phyloP scores from a whole-genome alignment of 2,113 vertebrate species.

The Holacanthus passer region DNA sequence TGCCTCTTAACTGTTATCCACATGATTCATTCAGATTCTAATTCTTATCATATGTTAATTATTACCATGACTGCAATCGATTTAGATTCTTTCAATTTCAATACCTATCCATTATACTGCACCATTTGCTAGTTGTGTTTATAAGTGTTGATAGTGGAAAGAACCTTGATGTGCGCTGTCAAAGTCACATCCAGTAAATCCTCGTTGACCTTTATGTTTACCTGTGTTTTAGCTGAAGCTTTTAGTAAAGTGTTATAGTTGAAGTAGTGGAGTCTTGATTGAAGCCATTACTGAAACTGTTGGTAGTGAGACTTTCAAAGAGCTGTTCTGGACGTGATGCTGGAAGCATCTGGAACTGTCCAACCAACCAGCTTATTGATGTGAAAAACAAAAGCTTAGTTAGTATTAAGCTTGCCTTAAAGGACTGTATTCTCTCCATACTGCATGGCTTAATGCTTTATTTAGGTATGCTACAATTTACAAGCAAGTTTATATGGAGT shows the following conservation, averaged over 20 bases:
- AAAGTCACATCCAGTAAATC: conserved; percentile 53
- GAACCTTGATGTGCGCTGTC: conserved; percentile 37
- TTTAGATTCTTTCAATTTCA: conserved; percentile 8
- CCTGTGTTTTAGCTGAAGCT: conserved; percentile 49
- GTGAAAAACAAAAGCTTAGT: conserved; percentile 20
- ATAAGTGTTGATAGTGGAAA: conserved; percentile 4
- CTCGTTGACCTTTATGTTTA: conserved; percentile 47
- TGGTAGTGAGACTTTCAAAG: not conserved
- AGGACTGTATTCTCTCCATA: not conserved
- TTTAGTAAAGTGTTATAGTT: conserved; percentile 40
- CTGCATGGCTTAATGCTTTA: not conserved
- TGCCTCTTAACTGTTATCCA: not conserved
- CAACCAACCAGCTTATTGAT: conserved; percentile 23
- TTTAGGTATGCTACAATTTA: too few relatives aligned
- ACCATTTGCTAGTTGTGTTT: conserved; percentile 6
- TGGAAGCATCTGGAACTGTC: conserved; percentile 46
- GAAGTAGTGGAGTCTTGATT: conserved; percentile 30
- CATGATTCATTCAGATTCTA: not conserved
- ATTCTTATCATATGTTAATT: conserved; percentile 6
- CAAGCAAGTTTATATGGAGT: too few relatives aligned
- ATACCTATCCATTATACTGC: not conserved
- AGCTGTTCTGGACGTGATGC: conserved; percentile 2
- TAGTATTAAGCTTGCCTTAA: not conserved
- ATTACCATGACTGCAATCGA: conserved; percentile 6
- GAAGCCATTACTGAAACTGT: conserved; percentile 39